Base-by-base conservation (phyloP, 2,113 vertebrate genomes). In the Ranitomeya imitator region DNA sequence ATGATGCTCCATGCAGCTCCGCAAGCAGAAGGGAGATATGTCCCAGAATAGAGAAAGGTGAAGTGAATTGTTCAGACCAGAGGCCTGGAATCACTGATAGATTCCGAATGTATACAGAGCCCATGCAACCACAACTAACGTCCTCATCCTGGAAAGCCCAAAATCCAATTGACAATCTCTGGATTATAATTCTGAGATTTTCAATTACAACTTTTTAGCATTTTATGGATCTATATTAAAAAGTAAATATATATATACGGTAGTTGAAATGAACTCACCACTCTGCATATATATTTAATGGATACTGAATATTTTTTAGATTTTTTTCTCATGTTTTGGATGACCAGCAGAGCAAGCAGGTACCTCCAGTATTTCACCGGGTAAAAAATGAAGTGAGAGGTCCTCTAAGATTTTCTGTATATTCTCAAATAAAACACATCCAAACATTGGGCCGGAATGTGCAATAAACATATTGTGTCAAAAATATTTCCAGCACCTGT, bases 1-100 rank as follows among this genome's bases (percentile, higher is more conserved):
- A 45, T 83, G 67, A 9, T 55, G 60, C 51, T 88, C 67, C 57
- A 57, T 54, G 21, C 15, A 80, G 52, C 37, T 21, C 6, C 14
- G 65, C 19, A 55, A 88, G 45, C 26, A 71, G 23, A 63, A 51
- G 12, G 26, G 54, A 59, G 80, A 71, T 26, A 88, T 88, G 76
- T 83, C 79, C 77, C 79, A 83, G 65, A 18, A 83, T 23, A 37
- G 51, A 23, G 31, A 80, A 51, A 55, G 15, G 65, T 37, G 74
- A 61, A 83, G 65, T 63, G 16, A 88, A 63, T 54, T 52, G 76
- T 45, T 57, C 52, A 81, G 14, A n/a, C n/a, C 78, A 65, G 31
- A 11, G 7, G 15, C 79, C 51, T 52, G 3, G 57, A 63, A 54
- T 79, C 74, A 86, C 37, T 60, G 6, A 19, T 2, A 54, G 31